These are phyloP conservation scores for Piaya cayana DNA, from an alignment of 2,113 vertebrate species.

Conservation along the genomic window DNA sequence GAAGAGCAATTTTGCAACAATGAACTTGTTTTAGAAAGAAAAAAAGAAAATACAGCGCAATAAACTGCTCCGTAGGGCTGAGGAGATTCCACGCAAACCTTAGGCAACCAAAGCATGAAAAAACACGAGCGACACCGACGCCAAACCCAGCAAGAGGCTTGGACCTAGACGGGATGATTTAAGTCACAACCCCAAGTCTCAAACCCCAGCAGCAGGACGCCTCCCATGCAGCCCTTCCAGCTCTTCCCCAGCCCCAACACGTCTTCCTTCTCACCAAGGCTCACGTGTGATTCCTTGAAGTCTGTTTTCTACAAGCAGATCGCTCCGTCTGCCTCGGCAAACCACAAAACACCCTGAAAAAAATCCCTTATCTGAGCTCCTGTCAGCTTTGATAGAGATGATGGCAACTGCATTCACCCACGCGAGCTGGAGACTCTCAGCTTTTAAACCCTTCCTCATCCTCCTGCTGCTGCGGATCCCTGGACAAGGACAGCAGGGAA, in stretches of 20 bases:
- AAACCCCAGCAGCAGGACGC: neutral
- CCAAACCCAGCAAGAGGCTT: neutral
- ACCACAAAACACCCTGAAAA: neutral
- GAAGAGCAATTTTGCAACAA: neutral
- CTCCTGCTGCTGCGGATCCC: neutral
- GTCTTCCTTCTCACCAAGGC: neutral
- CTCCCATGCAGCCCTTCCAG: neutral
- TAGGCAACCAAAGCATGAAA: neutral
- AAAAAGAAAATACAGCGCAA: neutral
- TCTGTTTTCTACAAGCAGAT: fast-evolving
- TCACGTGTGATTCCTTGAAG: neutral
- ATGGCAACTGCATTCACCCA: fast-evolving
- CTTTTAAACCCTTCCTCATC: neutral
- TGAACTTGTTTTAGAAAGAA: neutral
- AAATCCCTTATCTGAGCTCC: neutral
- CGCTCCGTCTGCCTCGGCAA: fast-evolving
- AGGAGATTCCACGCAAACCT: neutral
- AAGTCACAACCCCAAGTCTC: neutral
- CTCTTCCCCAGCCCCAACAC: neutral
- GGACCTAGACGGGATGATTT: fast-evolving
- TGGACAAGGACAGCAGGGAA: neutral
- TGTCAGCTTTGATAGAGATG: neutral
- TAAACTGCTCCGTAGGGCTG: neutral
- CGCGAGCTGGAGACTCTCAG: neutral
- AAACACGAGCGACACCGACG: neutral